A percentile compares a stretch with the other conserved stretches of the same genome.
Conservation (phyloP, 2,113 vertebrate species). For the Sylvilagus bachmani region DNA sequence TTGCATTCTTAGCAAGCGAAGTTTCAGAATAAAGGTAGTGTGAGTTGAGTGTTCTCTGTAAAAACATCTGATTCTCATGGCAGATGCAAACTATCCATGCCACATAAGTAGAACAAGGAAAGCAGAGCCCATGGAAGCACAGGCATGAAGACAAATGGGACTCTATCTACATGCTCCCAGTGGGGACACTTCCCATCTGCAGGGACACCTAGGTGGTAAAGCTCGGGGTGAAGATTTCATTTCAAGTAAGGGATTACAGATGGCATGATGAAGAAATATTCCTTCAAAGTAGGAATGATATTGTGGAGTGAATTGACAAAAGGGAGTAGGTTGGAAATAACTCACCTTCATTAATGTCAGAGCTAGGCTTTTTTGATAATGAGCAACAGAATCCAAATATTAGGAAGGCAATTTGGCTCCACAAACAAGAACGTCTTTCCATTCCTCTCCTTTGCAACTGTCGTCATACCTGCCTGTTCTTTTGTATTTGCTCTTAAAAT, state of each 20-base stretch:
- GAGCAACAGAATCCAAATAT: background rate
- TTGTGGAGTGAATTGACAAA: background rate
- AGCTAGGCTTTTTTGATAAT: background rate
- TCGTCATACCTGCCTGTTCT: background rate
- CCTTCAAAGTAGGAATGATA: background rate
- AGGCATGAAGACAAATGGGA: background rate
- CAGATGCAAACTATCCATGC: background rate
- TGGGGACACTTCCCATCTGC: background rate
- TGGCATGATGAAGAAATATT: background rate
- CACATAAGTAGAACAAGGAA: background rate
- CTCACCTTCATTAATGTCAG: background rate
- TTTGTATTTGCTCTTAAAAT: background rate
- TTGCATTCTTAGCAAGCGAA: background rate
- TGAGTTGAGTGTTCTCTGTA: background rate
- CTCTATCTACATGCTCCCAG: background rate
- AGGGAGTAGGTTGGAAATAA: background rate
- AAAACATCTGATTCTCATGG: background rate
- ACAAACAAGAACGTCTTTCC: background rate
- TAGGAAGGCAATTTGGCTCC: background rate
- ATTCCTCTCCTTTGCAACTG: background rate
- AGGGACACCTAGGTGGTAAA: background rate
- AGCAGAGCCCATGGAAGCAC: background rate
- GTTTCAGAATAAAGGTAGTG: background rate
- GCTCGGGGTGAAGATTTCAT: background rate
- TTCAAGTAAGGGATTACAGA: conserved; percentile 19